Evolutionary conservation across 2,113 vertebrate species (phyloP).

Genomic region (Melospiza georgiana): DNA sequence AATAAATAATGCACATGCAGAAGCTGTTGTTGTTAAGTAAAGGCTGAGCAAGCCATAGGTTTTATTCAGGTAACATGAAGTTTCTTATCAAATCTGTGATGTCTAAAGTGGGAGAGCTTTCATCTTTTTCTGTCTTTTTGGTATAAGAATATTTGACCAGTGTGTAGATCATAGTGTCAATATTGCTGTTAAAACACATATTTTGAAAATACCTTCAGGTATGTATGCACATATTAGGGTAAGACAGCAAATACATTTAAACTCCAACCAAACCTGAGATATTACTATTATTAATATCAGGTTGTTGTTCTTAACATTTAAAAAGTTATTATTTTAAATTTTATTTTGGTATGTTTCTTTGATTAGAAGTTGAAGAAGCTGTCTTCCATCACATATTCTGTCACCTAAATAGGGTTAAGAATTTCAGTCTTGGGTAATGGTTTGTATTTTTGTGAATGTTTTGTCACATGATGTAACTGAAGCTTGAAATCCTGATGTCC

Average conservation of each 20-base stretch:
- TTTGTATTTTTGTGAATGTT: neutral
- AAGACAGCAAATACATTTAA: neutral
- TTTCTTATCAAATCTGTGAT: neutral
- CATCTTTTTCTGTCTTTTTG: neutral
- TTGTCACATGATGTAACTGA: neutral
- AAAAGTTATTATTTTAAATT: neutral
- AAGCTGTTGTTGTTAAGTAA: neutral
- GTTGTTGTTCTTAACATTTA: neutral
- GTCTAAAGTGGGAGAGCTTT: neutral
- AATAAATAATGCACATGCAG: neutral
- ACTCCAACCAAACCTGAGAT: neutral
- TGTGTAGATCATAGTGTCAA: neutral
- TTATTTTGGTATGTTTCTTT: neutral
- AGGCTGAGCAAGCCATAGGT: neutral
- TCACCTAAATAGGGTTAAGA: neutral
- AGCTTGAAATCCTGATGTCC: conserved; percentile 57
- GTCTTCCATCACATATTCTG: neutral
- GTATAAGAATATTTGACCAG: neutral
- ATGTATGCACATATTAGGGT: neutral
- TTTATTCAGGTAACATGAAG: neutral
- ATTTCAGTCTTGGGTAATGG: neutral
- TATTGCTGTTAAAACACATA: neutral
- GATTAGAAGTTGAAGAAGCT: neutral
- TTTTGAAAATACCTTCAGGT: neutral
- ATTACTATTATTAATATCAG: neutral